Percentiles rank a stretch among this genome's conserved stretches.
Evolutionary conservation across 2,113 vertebrate species (phyloP).

Genomic region (Neopipo cinnamomea): DNA sequence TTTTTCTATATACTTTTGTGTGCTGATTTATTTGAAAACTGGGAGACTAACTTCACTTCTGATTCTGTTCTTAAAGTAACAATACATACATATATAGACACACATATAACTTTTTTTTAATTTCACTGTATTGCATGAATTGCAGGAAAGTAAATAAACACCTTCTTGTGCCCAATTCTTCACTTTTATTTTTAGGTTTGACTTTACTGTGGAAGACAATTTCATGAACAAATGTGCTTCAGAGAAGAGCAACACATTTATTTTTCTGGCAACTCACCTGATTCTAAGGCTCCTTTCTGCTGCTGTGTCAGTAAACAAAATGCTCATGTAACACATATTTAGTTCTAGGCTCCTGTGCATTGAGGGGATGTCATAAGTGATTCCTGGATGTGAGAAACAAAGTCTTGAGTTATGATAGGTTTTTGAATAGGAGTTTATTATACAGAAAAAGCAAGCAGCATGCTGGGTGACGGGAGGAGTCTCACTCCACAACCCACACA

Average conservation of each 20-base stretch:
- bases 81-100: neutral
- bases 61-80: neutral
- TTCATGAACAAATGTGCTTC: neutral
- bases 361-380: neutral
- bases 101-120: neutral
- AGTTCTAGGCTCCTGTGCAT: neutral
- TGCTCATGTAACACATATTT: neutral
- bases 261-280: neutral
- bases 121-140: neutral
- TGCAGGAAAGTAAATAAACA: neutral
- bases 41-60: neutral
- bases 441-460: no score
- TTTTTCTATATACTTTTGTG: neutral
- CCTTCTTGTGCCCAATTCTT: neutral
- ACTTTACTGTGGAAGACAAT: neutral
- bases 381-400: no score
- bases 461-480: no score
- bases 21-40: neutral
- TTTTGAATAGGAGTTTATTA: no score
- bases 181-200: neutral
- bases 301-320: neutral
- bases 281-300: neutral
- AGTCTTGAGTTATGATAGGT: no score
- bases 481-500: no score
- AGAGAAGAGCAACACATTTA: neutral